phyloP scores from a whole-genome alignment of 2,113 vertebrate genomes.

The Cranoglanis bouderius region DNA sequence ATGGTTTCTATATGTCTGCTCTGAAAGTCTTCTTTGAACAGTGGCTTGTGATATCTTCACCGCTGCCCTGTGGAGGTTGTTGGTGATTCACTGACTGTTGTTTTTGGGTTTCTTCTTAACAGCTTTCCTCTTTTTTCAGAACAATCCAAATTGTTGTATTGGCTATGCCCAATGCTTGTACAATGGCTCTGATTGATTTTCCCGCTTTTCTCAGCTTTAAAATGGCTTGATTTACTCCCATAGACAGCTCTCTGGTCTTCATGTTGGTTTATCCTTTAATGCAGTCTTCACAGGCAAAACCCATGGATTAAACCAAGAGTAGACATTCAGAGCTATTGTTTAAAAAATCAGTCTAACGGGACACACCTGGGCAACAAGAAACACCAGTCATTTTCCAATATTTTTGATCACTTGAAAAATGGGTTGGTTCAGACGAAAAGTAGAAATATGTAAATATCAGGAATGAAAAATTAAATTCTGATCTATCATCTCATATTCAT shows the following conservation, averaged over 20 bases:
- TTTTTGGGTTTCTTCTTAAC: no score
- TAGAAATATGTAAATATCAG: neutral
- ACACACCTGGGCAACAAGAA: neutral
- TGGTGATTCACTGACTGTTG: no score
- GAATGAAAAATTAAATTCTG: neutral
- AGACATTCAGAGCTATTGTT: neutral
- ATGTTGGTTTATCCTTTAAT: neutral
- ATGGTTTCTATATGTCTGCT: no score
- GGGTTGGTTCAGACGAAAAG: neutral
- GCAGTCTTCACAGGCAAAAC: neutral
- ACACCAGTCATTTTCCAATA: neutral
- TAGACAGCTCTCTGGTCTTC: neutral
- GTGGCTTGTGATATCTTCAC: no score
- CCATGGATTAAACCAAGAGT: neutral
- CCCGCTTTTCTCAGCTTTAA: neutral
- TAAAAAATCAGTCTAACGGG: neutral
- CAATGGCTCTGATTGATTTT: neutral
- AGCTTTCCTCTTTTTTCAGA: no score
- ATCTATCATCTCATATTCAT: neutral
- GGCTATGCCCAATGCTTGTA: no score
- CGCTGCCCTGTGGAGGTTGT: no score
- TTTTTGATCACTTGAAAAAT: neutral
- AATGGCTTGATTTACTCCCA: neutral
- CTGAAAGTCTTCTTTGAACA: no score
- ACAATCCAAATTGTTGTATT: neutral